These are phyloP conservation scores for Thermophis baileyi DNA, from an alignment of 2,113 vertebrate genomes.

Conservation along the genomic window DNA sequence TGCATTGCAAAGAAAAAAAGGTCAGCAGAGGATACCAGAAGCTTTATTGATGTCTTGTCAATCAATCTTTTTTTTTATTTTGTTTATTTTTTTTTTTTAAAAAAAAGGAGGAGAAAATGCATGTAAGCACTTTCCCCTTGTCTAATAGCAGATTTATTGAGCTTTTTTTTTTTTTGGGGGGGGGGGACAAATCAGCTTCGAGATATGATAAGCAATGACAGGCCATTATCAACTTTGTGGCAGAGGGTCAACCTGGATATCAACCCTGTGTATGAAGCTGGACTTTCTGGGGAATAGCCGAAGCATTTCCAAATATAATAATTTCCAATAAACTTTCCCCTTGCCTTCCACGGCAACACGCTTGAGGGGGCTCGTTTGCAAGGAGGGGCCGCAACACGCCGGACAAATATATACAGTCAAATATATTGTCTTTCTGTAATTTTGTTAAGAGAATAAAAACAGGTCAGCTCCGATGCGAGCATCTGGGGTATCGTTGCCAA, in stretches of 20 bases:
- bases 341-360: background rate
- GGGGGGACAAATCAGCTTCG: constrained; percentile 65
- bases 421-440: constrained; percentile 59
- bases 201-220: constrained; percentile 67
- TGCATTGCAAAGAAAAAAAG: constrained; percentile 64
- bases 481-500: background rate
- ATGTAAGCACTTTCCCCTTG: constrained; percentile 75
- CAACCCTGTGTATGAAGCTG: constrained; percentile 61
- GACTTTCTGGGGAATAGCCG: constrained; percentile 70
- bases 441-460: constrained; percentile 58
- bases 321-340: constrained; percentile 64
- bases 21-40: constrained; percentile 66
- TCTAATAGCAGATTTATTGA: constrained; percentile 76
- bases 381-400: constrained; percentile 34
- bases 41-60: constrained; percentile 81
- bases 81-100: constrained; percentile 67
- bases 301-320: constrained; percentile 71
- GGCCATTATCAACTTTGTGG: constrained; percentile 79
- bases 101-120: constrained; percentile 54
- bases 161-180: background rate
- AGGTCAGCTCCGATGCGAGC: constrained; percentile 30
- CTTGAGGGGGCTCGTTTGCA: constrained; percentile 35
- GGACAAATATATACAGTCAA: constrained; percentile 61
- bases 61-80: constrained; percentile 72
- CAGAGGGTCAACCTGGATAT: constrained; percentile 73